Evolutionary conservation across 2,113 vertebrate species (phyloP).

Genomic region (Hemiscyllium ocellatum): DNA sequence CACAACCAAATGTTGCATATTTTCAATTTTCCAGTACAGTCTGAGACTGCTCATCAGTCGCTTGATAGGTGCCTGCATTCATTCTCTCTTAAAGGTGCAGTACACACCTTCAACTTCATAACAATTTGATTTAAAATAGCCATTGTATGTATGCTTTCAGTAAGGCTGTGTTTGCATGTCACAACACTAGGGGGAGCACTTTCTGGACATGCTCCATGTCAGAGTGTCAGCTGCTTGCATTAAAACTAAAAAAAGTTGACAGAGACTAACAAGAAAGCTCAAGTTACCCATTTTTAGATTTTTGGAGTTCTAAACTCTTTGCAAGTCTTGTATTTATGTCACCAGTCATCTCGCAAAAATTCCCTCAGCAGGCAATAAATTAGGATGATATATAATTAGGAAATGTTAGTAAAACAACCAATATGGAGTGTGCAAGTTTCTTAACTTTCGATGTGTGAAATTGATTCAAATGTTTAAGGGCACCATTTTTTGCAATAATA

Average conservation of each 20-base stretch:
- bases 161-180: background rate
- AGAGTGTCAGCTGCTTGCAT: background rate
- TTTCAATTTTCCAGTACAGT: too few relatives aligned
- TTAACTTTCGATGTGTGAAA: background rate
- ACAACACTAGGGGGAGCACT: background rate
- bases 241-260: background rate
- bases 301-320: background rate
- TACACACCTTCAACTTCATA: too few relatives aligned
- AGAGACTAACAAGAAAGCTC: background rate
- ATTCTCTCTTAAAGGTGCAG: too few relatives aligned
- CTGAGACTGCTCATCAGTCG: too few relatives aligned
- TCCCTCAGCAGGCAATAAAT: too few relatives aligned
- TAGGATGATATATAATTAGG: too few relatives aligned
- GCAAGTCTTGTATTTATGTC: background rate
- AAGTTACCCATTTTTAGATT: background rate
- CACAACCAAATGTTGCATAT: too few relatives aligned
- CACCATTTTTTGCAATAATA: background rate
- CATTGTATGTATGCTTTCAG: background rate
- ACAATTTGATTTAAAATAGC: background rate
- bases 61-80: too few relatives aligned
- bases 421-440: background rate
- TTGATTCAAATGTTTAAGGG: background rate
- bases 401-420: background rate
- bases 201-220: background rate
- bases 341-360: background rate